Percentiles rank a stretch among this genome's conserved stretches.
These are phyloP conservation scores for Saccostrea cuccullata DNA, from an alignment of 1,140 invertebrate species.

Conservation along the genomic window DNA sequence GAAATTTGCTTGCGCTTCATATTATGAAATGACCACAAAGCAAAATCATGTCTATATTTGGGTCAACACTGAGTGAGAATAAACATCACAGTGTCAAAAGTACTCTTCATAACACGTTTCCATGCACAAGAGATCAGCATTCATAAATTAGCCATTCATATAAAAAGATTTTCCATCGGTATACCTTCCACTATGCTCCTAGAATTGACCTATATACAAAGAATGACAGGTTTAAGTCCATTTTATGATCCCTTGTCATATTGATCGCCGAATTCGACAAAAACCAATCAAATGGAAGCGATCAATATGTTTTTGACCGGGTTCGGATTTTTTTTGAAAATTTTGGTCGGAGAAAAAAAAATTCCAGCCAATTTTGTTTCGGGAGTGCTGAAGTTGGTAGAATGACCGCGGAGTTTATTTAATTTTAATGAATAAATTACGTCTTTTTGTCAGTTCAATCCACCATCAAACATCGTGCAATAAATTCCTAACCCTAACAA, in stretches of 20 bases:
- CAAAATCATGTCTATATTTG: background rate
- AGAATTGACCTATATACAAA: background rate
- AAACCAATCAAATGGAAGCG: background rate
- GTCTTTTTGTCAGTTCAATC: background rate
- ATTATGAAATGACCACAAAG: background rate
- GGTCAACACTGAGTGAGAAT: background rate
- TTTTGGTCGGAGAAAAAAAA: too few relatives aligned
- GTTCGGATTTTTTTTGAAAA: background rate
- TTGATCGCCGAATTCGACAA: background rate
- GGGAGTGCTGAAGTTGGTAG: background rate
- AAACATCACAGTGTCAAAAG: background rate
- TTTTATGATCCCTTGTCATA: background rate
- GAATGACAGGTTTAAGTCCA: slow-evolving; percentile 7
- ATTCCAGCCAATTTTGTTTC: background rate
- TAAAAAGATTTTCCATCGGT: background rate
- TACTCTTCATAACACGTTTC: slow-evolving; percentile 10
- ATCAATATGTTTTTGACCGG: background rate
- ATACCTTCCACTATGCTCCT: background rate
- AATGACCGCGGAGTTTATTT: background rate
- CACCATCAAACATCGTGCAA: background rate
- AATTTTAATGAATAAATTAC: background rate
- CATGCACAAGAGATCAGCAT: background rate
- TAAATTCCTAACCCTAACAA: background rate
- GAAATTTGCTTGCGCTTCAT: slow-evolving; percentile 33
- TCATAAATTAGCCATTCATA: slow-evolving; percentile 26